Evolutionary conservation across 1,140 invertebrate genomes (phyloP), one percentile per base, ranked within the genome.

Genomic region (Zaprionus ghesquierei): DNA sequence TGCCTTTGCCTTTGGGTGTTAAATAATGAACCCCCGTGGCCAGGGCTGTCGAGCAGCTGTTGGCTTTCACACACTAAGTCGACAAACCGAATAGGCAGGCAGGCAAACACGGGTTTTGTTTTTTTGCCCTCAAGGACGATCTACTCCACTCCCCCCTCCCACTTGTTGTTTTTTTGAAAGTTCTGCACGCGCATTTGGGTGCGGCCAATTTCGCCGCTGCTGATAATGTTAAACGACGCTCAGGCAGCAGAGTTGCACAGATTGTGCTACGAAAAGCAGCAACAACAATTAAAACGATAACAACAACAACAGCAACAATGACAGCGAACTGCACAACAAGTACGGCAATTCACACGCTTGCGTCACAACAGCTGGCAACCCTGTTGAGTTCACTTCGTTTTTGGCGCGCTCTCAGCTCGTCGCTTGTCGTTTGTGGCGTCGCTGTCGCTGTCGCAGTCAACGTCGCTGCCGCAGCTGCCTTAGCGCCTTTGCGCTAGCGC

Each of bases 331-430:
- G 54, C 22, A 35, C 8, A 29, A 44, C 23, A 41, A 23, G 12
- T 20, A 50, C 38, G 20, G 12, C 9, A 38, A 38, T 46, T 50
- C 41, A 33, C n/a, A 44, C 35, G 65, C 18, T 54, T 53, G 55
- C 55, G 55, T 68, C 64, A 33, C 51, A 38, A 35, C 41, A 49
- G 56, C 18, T 69, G 70, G 50, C 70, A 73, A 61, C 70, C 61
- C 65, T 69, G 64, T 60, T 25, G 10, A 31, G 50, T 69, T 54
- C 50, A 56, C 64, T 68, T 73, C 70, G 69, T 60, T 72, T 72
- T 72, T 72, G 69, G 69, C 69, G 69, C 69, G 69, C 64, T 68
- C 69, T 46, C 64, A 22, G 55, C 5, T 68, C 62, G 69, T 64
- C 12, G n/a, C 10, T 46, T 29, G 3, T 23, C 38, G 27, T 6